Evolutionary conservation across 1,140 invertebrate genomes (phyloP), one percentile per base, ranked within the genome.

Genomic region (Microplitis mediator): DNA sequence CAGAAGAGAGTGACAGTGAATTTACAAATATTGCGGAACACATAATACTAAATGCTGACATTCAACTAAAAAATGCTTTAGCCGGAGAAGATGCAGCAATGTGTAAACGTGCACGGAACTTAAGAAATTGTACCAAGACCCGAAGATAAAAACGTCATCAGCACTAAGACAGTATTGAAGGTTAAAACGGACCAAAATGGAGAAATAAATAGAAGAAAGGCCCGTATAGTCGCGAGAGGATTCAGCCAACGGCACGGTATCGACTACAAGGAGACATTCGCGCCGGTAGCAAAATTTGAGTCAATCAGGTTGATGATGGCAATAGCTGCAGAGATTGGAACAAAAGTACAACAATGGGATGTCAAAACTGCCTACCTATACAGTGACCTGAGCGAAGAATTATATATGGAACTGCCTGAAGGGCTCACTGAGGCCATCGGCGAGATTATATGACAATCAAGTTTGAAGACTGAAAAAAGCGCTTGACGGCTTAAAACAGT

Each of bases 401-500:
- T 39, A 39, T 39, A 39, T 4, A 39, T 39, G 36, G 36, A 39
- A 39, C 36, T 39, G 36, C 36, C 36, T 39, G 36, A 39, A 39
- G 36, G 36, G 3, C 0, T 39, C 36, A 6, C 13, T 11, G 51
- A 66, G 45, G 31, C 51, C 8, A 11, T 72, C 23, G 51, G 65
- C 32, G 32, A 72, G 32, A 56, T 72, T 4, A n/a, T 72, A 6
- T 36, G 69, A 71, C 0, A 66, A 76, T 72, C 13, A 58, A 16
- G 77, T 81, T 34, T 85, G 81, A 45, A 56, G 61, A 56, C 71
- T 84, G 8, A 77, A 73, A 14, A 77, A 76, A 34, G 75, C 72
- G 13, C 13, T 85, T 0, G 87, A 85, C 75, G 81, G 79, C 4
- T 72, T 82, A 16, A 76, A 76, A 69, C 84, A 86, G 69, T 75